These are phyloP conservation scores for Trematomus loennbergii DNA, from an alignment of 2,113 vertebrate genomes.

Conservation along the genomic window DNA sequence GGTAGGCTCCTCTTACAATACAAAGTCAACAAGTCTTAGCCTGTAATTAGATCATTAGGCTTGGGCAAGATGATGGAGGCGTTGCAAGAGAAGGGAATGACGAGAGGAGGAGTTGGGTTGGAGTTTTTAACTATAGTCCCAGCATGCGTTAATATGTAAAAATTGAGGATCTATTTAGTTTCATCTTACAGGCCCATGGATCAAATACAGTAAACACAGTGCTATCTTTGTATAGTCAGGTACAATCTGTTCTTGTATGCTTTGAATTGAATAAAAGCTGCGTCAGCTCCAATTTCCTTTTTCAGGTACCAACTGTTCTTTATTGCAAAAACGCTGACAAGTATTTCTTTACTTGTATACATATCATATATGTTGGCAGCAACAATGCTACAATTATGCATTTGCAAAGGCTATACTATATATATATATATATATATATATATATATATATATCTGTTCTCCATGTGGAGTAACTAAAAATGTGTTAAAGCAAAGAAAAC, in stretches of 20 bases:
- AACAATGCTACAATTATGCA: background rate
- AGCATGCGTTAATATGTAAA: conserved; percentile 51
- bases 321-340: background rate
- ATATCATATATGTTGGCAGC: background rate
- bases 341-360: background rate
- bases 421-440: no score
- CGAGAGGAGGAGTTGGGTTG: conserved; percentile 45
- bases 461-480: background rate
- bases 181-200: conserved; percentile 29
- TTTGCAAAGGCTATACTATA: background rate
- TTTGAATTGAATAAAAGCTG: conserved; percentile 13
- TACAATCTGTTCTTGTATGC: conserved; percentile 1
- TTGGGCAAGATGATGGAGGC: conserved; percentile 52
- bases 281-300: background rate
- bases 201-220: conserved; percentile 20
- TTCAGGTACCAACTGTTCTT: background rate
- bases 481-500: background rate
- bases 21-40: conserved; percentile 79
- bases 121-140: conserved; percentile 52
- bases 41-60: conserved; percentile 84
- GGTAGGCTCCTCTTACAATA: conserved; percentile 69
- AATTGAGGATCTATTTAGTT: conserved; percentile 50
- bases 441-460: background rate
- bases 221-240: background rate
- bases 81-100: conserved; percentile 40